Base-by-base conservation (phyloP, 2,797 vertebrate species). In the Intellagama lesueurii region DNA sequence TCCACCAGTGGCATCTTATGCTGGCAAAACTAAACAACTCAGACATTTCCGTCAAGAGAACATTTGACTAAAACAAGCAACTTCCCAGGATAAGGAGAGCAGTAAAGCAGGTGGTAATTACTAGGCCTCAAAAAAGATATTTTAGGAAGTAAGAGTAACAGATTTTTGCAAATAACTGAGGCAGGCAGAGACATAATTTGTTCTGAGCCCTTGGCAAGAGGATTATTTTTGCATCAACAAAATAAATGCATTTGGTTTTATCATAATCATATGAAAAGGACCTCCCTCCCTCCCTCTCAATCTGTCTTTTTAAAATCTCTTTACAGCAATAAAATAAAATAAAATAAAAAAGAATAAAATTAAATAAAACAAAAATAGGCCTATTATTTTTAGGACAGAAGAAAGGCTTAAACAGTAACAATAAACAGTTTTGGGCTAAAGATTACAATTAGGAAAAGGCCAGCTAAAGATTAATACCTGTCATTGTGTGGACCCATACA, bases 361-460 rank as follows among this genome's bases (percentile, higher is more conserved):
- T 56, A 56, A 56, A 11, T 79, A 76, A 76, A 9, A 35, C 88
- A 84, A 92, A 82, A 64, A 90, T 91, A 83, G 84, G 78, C 84
- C 79, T 73, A 17, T 90, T 82, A 32, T 92, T 95, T 95, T 86
- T 60, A 88, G 44, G 88, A 91, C 91, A 87, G 91, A 89, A 94
- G 26, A 73, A 4, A 40, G 68, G 77, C 86, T 91, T 88, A 75
- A 44, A 79, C 26, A 17, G 9, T 5, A 22, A 22, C 26, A 47
- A 40, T 30, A 7, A 64, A 81, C 14, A 2, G 26, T 47, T 76
- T 30, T 32, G 60, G n/a, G 79, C 24, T 66, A 52, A 87, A 76
- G 75, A 49, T 5, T 88, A 44, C 4, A 0, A 72, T 77, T 83
- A 75, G 73, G 28, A 88, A 82, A 73, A 49, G 4, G 9, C n/a